Evolutionary conservation across 2,113 vertebrate genomes (phyloP).

Genomic region (Tragulus kanchil): DNA sequence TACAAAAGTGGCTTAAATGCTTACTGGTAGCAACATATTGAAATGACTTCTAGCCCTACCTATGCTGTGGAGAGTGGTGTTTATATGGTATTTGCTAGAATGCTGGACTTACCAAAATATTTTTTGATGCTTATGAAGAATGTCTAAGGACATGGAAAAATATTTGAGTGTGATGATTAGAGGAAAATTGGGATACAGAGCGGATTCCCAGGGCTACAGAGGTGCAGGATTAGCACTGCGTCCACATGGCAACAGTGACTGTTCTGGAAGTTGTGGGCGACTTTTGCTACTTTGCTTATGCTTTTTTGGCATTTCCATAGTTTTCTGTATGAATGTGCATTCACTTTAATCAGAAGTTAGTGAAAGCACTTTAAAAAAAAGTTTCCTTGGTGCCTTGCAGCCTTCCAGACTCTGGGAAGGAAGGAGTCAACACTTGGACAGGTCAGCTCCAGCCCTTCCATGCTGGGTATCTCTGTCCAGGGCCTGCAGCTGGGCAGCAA

Average conservation of each 20-base stretch:
- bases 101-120: neutral
- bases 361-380: neutral
- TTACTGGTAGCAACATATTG: neutral
- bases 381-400: neutral
- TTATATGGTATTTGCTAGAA: constrained; percentile 16
- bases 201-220: neutral
- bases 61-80: neutral
- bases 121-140: constrained; percentile 10
- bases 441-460: neutral
- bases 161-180: neutral
- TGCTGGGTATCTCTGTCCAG: neutral
- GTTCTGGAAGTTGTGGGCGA: neutral
- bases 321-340: neutral
- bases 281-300: constrained; percentile 21
- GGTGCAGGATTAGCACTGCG: neutral
- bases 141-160: neutral
- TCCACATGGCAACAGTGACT: neutral
- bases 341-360: constrained; percentile 15
- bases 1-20: neutral
- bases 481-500: neutral
- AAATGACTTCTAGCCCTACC: neutral
- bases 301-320: neutral
- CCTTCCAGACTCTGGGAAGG: neutral
- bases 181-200: neutral
- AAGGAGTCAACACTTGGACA: neutral